phyloP scores from a whole-genome alignment of 1,140 invertebrate genomes.

The Drosophila ogumai region DNA sequence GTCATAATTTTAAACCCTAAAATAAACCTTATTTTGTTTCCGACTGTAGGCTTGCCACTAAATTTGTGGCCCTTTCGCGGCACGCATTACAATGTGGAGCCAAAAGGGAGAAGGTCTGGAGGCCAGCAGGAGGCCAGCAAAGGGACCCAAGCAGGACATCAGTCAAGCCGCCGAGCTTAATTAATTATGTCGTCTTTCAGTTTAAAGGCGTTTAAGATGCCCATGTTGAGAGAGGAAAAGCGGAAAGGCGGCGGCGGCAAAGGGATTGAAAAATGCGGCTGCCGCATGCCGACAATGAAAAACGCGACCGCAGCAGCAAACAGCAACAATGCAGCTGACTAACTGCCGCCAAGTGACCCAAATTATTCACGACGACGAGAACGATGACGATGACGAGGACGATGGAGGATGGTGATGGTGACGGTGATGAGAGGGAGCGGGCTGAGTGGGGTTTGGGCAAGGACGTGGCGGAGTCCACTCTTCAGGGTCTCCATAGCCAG shows the following conservation, averaged over 20 bases:
- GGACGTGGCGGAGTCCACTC: slow-evolving; percentile 15
- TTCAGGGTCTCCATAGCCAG: slow-evolving; percentile 29
- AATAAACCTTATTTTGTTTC: neutral
- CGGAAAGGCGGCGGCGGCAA: neutral
- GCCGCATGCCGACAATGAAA: slow-evolving; percentile 81
- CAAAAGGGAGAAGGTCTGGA: neutral
- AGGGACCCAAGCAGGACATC: slow-evolving; percentile 53
- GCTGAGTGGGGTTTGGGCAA: slow-evolving; percentile 5
- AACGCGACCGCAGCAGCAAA: slow-evolving; percentile 72
- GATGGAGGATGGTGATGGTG: no score
- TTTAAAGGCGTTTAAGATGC: slow-evolving; percentile 80
- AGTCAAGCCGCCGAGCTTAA: slow-evolving; percentile 78
- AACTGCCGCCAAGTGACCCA: slow-evolving; percentile 80
- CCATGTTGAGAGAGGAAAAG: slow-evolving; percentile 26
- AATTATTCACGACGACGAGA: slow-evolving; percentile 73
- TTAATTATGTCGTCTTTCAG: slow-evolving; percentile 83
- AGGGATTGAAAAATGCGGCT: slow-evolving; percentile 77
- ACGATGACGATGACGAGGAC: slow-evolving; percentile 22
- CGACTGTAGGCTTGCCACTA: slow-evolving; percentile 36
- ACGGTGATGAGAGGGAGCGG: neutral
- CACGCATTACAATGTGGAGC: slow-evolving; percentile 73
- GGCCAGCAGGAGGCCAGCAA: slow-evolving; percentile 30
- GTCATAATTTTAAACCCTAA: neutral
- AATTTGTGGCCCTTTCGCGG: slow-evolving; percentile 71
- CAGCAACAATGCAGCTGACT: slow-evolving; percentile 79